Conservation (phyloP, 2,113 vertebrate genomes). For the Rhea americana region DNA sequence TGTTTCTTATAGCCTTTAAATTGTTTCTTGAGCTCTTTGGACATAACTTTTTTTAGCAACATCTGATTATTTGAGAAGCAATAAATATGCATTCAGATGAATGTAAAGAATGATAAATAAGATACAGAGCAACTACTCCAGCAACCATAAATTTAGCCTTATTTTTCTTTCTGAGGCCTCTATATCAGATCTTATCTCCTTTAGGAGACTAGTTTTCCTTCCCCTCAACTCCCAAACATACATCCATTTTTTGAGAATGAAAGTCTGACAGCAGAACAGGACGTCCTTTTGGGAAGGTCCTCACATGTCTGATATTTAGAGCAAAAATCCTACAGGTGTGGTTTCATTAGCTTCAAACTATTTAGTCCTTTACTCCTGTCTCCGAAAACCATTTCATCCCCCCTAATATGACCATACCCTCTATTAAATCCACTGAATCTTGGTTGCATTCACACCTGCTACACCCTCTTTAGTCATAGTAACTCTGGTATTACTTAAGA, state of each 20-base stretch:
- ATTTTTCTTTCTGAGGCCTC: constrained; percentile 50
- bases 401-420: background rate
- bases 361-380: background rate
- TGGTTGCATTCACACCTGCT: background rate
- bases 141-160: constrained; percentile 53
- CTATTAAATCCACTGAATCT: background rate
- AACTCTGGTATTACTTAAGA: background rate
- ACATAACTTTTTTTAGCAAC: constrained; percentile 7
- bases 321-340: background rate
- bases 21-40: constrained; percentile 6
- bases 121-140: constrained; percentile 62
- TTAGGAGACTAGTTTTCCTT: constrained; percentile 6
- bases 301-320: background rate
- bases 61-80: constrained; percentile 34
- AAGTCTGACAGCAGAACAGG: constrained; percentile 13
- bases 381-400: background rate
- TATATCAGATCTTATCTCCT: constrained; percentile 67
- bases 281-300: constrained; percentile 19
- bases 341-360: background rate
- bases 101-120: constrained; percentile 59
- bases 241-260: constrained; percentile 55
- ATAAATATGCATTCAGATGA: constrained; percentile 59
- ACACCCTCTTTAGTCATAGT: background rate
- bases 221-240: constrained; percentile 28
- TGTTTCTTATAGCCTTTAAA: background rate